Conservation (phyloP, 2,113 vertebrate genomes). For the Cygnus buccinator region DNA sequence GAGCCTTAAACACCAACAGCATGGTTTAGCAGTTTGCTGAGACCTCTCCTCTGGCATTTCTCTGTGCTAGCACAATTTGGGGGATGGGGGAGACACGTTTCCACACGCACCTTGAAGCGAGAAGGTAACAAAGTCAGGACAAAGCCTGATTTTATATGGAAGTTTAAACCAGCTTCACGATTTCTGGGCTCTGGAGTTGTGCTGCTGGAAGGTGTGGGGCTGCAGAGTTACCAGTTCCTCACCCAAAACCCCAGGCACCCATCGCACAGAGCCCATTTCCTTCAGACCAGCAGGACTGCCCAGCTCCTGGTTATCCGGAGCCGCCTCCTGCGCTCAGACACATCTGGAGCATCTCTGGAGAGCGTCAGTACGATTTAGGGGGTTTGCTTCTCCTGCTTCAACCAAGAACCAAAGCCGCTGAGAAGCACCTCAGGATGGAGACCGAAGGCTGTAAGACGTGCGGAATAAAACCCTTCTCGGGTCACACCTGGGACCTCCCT, state of each 20-base stretch:
- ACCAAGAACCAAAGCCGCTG: not conserved
- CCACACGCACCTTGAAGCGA: not conserved
- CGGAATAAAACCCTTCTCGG: not conserved
- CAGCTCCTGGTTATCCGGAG: not conserved
- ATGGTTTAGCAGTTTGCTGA: not conserved
- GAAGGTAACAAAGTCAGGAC: not conserved
- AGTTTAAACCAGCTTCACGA: not conserved
- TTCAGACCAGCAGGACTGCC: not conserved
- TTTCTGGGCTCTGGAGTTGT: not conserved
- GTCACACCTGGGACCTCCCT: not conserved
- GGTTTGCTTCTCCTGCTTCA: not conserved
- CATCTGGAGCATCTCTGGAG: not conserved
- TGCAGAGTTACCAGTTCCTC: not conserved
- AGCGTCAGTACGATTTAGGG: not conserved
- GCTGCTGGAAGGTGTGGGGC: fast-evolving
- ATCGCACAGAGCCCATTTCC: not conserved
- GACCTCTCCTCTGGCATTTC: not conserved
- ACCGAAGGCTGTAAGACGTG: not conserved
- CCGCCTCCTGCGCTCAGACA: not conserved
- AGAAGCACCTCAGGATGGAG: not conserved
- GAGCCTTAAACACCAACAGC: not conserved
- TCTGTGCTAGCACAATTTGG: not conserved
- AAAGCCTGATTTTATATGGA: not conserved
- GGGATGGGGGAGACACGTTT: not conserved
- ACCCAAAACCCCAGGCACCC: not conserved